Percentiles rank a stretch among this genome's conserved stretches.
phyloP scores from a whole-genome alignment of 2,888 invertebrate species.

The Mimas tiliae region DNA sequence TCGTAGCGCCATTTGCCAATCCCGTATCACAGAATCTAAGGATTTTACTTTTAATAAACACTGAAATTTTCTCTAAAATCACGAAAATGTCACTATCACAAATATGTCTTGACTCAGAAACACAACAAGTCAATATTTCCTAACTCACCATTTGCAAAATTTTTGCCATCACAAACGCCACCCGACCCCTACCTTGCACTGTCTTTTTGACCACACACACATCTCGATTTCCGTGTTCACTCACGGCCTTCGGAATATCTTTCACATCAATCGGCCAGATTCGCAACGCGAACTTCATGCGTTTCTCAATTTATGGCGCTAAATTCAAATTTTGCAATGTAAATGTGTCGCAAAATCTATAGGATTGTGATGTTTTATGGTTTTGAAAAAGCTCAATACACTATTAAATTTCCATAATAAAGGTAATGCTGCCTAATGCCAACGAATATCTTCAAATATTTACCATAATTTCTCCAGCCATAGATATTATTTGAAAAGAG shows the following conservation, averaged over 20 bases:
- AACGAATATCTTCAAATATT: conserved; percentile 30
- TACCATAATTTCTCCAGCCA: conserved; percentile 44
- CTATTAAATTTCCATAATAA: not conserved
- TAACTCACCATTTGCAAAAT: conserved; percentile 91
- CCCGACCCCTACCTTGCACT: conserved; percentile 91
- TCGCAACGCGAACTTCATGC: conserved; percentile 85
- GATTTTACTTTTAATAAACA: conserved; percentile 75
- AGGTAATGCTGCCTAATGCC: not conserved
- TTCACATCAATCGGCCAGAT: conserved; percentile 87
- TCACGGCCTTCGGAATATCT: conserved; percentile 88
- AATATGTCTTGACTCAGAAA: conserved; percentile 61
- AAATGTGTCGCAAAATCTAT: not conserved
- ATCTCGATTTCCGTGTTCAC: conserved; percentile 86
- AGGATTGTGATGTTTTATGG: conserved; percentile 13
- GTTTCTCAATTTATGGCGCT: conserved; percentile 72
- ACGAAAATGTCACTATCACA: conserved; percentile 74
- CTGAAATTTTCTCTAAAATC: conserved; percentile 70
- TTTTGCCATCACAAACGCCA: conserved; percentile 92
- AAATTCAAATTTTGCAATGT: conserved; percentile 73
- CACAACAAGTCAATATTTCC: conserved; percentile 76
- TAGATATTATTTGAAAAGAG: conserved; percentile 54
- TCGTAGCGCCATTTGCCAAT: conserved; percentile 85
- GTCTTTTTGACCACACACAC: conserved; percentile 87
- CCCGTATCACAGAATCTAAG: conserved; percentile 78
- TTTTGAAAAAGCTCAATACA: not conserved